These are phyloP conservation scores for Linyphia triangularis DNA, from an alignment of 2,888 invertebrate species.

Conservation along the genomic window DNA sequence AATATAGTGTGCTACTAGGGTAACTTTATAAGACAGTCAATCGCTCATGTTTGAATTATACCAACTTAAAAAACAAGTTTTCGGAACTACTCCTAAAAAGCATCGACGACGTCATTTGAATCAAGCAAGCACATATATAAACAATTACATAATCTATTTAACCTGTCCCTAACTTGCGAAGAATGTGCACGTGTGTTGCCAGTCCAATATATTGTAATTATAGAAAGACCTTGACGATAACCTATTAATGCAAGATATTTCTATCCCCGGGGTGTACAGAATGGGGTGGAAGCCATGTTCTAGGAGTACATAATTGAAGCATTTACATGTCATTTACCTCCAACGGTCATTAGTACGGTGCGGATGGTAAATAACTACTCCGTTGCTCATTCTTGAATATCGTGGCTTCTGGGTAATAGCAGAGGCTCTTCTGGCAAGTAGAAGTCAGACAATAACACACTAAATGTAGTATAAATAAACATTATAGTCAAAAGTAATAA, in stretches of 20 bases:
- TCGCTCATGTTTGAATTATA: too few species aligned
- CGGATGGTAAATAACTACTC: conserved; percentile 8
- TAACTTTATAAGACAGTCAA: too few species aligned
- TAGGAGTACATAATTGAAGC: conserved; percentile 30
- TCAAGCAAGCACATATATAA: background rate
- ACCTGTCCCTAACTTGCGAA: background rate
- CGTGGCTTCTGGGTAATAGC: background rate
- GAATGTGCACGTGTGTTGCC: background rate
- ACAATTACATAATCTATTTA: background rate
- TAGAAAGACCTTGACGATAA: conserved; percentile 42
- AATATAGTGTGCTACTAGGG: too few species aligned
- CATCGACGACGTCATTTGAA: background rate
- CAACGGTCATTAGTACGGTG: conserved; percentile 30
- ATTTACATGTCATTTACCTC: conserved; percentile 59
- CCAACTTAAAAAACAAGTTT: too few species aligned
- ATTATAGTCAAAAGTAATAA: too few species aligned
- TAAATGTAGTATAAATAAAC: too few species aligned
- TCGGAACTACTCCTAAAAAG: too few species aligned
- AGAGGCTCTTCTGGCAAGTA: background rate
- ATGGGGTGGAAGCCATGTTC: background rate
- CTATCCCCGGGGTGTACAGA: conserved; percentile 22
- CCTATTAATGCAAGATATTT: conserved; percentile 52
- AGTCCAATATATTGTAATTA: conserved; percentile 51
- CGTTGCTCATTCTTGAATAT: background rate
- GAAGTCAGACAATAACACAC: too few species aligned